Conservation (phyloP, 1,140 invertebrate genomes). For the Diorhabda sublineata region DNA sequence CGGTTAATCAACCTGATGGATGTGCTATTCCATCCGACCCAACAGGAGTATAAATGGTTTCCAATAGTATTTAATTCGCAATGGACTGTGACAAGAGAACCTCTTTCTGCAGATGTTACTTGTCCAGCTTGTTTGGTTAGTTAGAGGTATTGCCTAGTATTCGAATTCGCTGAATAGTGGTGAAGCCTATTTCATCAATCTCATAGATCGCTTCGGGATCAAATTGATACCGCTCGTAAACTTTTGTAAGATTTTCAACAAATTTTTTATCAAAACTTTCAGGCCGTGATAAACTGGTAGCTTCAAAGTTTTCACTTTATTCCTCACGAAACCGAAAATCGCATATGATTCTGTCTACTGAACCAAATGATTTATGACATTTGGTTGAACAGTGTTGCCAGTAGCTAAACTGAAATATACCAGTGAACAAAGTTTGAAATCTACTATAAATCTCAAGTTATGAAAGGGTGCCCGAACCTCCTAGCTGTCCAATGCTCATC, state of each 20-base stretch:
- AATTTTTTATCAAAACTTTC: background rate
- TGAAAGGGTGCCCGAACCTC: background rate
- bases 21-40: constrained; percentile 39
- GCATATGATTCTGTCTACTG: background rate
- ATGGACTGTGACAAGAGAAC: constrained; percentile 46
- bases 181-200: constrained; percentile 39
- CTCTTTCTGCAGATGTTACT: constrained; percentile 48
- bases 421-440: background rate
- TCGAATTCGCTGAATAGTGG: constrained; percentile 32
- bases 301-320: background rate
- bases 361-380: background rate
- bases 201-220: background rate
- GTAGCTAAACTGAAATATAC: background rate
- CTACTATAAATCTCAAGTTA: background rate
- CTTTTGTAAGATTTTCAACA: background rate
- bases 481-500: background rate
- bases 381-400: background rate
- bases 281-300: background rate
- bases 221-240: background rate
- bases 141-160: constrained; percentile 45
- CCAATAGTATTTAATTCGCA: constrained; percentile 28
- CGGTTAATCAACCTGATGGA: constrained; percentile 25
- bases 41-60: constrained; percentile 44
- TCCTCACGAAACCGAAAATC: background rate
- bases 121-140: constrained; percentile 47